These are phyloP conservation scores for Melanotus villosus DNA, from an alignment of 2,888 invertebrate genomes.

Conservation along the genomic window DNA sequence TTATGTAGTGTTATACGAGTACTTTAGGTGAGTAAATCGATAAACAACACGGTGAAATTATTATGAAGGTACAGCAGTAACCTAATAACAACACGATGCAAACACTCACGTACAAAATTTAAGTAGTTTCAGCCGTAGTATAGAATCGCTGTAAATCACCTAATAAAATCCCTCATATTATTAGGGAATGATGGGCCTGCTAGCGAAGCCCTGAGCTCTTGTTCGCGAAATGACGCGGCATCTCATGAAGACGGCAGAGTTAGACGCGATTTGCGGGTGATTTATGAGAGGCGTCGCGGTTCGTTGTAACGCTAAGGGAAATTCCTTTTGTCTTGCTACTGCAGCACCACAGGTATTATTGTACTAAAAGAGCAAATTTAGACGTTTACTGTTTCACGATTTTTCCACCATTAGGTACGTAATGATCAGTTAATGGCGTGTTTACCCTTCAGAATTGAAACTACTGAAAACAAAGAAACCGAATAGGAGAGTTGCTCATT, in stretches of 20 bases:
- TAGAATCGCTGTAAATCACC: conserved; percentile 41
- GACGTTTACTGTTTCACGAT: conserved; percentile 25
- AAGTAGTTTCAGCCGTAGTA: conserved; percentile 28
- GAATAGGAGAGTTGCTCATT: no score
- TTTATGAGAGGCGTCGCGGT: conserved; percentile 42
- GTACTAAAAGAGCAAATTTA: conserved; percentile 30
- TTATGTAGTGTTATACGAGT: no score
- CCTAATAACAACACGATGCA: no score
- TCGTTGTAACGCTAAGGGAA: conserved; percentile 28
- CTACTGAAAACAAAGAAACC: neutral
- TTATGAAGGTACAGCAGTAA: no score
- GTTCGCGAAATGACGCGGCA: conserved; percentile 42
- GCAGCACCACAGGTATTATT: conserved; percentile 28
- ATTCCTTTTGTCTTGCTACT: conserved; percentile 37
- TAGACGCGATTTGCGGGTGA: conserved; percentile 45
- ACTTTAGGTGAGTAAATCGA: no score
- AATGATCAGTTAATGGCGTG: conserved; percentile 7
- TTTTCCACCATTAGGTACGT: conserved; percentile 13
- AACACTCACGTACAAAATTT: conserved; percentile 23
- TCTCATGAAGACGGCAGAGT: conserved; percentile 45
- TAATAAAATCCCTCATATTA: conserved; percentile 41
- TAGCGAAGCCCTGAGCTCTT: conserved; percentile 31
- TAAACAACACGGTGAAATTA: no score
- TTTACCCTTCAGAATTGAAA: neutral
- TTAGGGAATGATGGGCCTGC: conserved; percentile 38